Evolutionary conservation across 2,888 invertebrate genomes (phyloP).

Genomic region (Proisotoma minuta): DNA sequence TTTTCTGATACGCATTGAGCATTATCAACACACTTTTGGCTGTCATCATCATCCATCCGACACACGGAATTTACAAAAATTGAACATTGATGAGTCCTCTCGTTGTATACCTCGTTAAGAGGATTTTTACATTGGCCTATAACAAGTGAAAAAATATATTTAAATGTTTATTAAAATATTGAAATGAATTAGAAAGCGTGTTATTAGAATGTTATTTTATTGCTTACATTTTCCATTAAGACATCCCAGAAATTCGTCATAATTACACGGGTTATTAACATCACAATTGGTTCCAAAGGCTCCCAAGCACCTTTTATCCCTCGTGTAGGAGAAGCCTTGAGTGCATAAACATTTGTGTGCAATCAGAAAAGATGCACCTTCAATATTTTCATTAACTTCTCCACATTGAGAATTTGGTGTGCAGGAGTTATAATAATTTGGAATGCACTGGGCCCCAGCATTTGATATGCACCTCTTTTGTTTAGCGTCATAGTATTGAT

Average conservation of each 20-base stretch:
- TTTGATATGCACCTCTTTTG: slow-evolving; percentile 27
- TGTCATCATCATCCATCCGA: slow-evolving; percentile 4
- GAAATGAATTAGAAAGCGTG: not conserved
- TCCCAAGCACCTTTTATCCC: slow-evolving; percentile 17
- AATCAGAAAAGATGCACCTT: slow-evolving; percentile 29
- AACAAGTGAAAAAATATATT: not conserved
- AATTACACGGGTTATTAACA: slow-evolving; percentile 23
- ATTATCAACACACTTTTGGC: slow-evolving; percentile 25
- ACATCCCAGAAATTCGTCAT: slow-evolving; percentile 31
- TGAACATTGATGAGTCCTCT: slow-evolving; percentile 19
- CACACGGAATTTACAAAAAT: slow-evolving; percentile 25
- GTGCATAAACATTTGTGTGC: slow-evolving; percentile 28
- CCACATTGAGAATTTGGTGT: slow-evolving; percentile 29
- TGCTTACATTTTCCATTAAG: slow-evolving; percentile 30
- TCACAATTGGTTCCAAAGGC: slow-evolving; percentile 20
- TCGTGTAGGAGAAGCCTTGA: slow-evolving; percentile 23
- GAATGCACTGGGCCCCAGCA: slow-evolving; percentile 27
- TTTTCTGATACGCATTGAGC: slow-evolving; percentile 18
- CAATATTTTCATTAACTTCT: slow-evolving; percentile 33
- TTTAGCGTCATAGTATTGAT: slow-evolving; percentile 28
- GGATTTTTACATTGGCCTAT: slow-evolving; percentile 36
- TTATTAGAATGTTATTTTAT: not conserved
- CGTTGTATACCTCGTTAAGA: slow-evolving; percentile 22
- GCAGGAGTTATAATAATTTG: slow-evolving; percentile 21
- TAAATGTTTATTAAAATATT: not conserved